Evolutionary conservation across 2,797 vertebrate genomes (phyloP).

Genomic region (Knipowitschia caucasica): DNA sequence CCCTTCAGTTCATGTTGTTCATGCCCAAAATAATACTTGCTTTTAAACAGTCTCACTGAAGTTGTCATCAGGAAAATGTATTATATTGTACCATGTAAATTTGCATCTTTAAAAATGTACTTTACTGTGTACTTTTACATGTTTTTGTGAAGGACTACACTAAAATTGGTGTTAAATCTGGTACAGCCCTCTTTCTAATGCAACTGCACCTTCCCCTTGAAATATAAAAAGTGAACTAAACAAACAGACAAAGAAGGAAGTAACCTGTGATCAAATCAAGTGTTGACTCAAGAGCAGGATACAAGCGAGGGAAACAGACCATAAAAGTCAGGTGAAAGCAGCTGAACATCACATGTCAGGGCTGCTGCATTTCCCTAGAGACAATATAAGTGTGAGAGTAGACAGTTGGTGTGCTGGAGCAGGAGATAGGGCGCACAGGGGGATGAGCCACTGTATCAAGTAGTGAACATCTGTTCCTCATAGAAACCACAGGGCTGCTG

Average conservation of each 20-base stretch:
- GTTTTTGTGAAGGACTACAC: too few species aligned
- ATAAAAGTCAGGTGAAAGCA: constrained; percentile 44
- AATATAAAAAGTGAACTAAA: constrained; percentile 17
- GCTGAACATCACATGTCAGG: constrained; percentile 18
- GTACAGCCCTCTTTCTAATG: too few species aligned
- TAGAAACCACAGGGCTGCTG: constrained; percentile 79
- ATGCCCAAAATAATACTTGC: too few species aligned
- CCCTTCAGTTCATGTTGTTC: too few species aligned
- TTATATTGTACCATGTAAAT: too few species aligned
- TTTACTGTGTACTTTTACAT: too few species aligned
- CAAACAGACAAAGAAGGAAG: constrained; percentile 54
- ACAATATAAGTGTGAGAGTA: constrained; percentile 42
- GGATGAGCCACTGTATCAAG: constrained; percentile 78
- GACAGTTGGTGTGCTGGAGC: constrained; percentile 78
- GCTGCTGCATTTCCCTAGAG: constrained; percentile 43
- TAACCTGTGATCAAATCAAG: constrained; percentile 57
- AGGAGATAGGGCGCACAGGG: constrained; percentile 73
- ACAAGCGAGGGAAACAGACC: constrained; percentile 32
- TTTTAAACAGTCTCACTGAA: too few species aligned
- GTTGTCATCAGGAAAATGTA: too few species aligned
- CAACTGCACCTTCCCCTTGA: too few species aligned
- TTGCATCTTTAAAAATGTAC: too few species aligned
- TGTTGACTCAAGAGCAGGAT: constrained; percentile 63
- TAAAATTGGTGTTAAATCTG: too few species aligned
- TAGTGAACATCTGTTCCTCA: constrained; percentile 83